These are phyloP conservation scores for Apolygus lucorum DNA, from an alignment of 1,140 invertebrate genomes.

Conservation along the genomic window DNA sequence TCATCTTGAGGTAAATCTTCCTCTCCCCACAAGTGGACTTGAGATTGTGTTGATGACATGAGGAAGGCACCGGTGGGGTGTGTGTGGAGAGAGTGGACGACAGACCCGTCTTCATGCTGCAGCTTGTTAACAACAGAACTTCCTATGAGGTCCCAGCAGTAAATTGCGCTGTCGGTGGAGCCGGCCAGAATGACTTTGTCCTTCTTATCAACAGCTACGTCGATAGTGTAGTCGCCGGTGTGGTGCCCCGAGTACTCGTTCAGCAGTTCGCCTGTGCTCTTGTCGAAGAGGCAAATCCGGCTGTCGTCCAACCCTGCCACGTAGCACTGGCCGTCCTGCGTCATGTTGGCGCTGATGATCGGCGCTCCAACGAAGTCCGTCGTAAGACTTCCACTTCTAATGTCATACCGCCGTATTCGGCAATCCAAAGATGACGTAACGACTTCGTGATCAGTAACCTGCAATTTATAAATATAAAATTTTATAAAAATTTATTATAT, in stretches of 20 bases:
- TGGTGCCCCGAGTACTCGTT: slow-evolving; percentile 70
- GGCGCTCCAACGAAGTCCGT: slow-evolving; percentile 78
- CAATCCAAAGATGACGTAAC: slow-evolving; percentile 84
- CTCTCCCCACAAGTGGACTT: slow-evolving; percentile 54
- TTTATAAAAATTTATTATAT: too few relatives aligned
- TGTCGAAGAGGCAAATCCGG: slow-evolving; percentile 77
- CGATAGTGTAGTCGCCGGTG: slow-evolving; percentile 70
- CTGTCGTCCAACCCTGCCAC: slow-evolving; percentile 74
- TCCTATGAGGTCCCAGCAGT: slow-evolving; percentile 80
- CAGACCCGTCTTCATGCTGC: slow-evolving; percentile 42
- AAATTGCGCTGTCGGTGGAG: slow-evolving; percentile 73
- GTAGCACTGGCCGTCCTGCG: slow-evolving; percentile 77
- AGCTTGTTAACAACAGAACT: slow-evolving; percentile 49
- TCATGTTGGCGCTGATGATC: slow-evolving; percentile 64
- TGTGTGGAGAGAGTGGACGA: slow-evolving; percentile 57
- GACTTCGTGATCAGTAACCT: slow-evolving; percentile 83
- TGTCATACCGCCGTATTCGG: slow-evolving; percentile 78
- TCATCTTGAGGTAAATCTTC: slow-evolving; percentile 23
- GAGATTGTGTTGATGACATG: slow-evolving; percentile 53
- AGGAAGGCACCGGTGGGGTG: slow-evolving; percentile 61
- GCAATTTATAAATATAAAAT: too few relatives aligned
- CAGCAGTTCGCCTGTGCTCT: slow-evolving; percentile 72
- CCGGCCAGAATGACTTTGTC: slow-evolving; percentile 81
- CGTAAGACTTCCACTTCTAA: slow-evolving; percentile 70
- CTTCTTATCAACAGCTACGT: slow-evolving; percentile 70